Evolutionary conservation across 2,797 vertebrate species (phyloP).

Genomic region (Anguilla megastoma): DNA sequence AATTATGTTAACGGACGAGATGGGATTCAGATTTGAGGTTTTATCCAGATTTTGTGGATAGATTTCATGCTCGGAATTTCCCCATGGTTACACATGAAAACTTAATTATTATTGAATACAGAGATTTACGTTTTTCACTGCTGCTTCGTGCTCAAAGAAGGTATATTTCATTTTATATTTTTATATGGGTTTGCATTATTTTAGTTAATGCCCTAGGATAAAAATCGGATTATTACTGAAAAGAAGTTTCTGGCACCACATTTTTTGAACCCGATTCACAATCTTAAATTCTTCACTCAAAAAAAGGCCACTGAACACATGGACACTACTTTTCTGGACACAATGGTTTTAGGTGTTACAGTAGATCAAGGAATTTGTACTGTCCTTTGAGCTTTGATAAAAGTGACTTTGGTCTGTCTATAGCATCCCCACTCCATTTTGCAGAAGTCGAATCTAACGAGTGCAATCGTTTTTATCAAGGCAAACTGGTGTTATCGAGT

Average conservation of each 20-base stretch:
- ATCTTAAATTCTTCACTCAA: not conserved
- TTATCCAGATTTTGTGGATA: not conserved
- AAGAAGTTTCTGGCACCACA: not conserved
- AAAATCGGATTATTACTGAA: not conserved
- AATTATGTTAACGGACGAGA: not conserved
- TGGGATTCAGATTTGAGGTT: not conserved
- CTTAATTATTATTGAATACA: not conserved
- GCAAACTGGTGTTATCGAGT: not conserved
- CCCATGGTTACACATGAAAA: not conserved
- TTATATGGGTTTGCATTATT: not conserved
- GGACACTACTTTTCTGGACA: not conserved
- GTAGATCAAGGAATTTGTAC: not conserved
- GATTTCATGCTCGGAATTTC: not conserved
- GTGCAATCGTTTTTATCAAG: not conserved
- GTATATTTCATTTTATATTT: not conserved
- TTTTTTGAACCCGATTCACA: not conserved
- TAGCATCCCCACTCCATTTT: not conserved
- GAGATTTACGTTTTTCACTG: not conserved
- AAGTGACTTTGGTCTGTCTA: conserved; percentile 1
- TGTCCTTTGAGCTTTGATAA: not conserved
- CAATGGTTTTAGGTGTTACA: not conserved
- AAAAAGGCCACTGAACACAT: not conserved
- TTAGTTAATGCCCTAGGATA: not conserved
- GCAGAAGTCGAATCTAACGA: not conserved
- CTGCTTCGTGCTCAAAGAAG: not conserved